Base-by-base conservation (phyloP, 1,140 invertebrate species). In the Lepidurus apus region DNA sequence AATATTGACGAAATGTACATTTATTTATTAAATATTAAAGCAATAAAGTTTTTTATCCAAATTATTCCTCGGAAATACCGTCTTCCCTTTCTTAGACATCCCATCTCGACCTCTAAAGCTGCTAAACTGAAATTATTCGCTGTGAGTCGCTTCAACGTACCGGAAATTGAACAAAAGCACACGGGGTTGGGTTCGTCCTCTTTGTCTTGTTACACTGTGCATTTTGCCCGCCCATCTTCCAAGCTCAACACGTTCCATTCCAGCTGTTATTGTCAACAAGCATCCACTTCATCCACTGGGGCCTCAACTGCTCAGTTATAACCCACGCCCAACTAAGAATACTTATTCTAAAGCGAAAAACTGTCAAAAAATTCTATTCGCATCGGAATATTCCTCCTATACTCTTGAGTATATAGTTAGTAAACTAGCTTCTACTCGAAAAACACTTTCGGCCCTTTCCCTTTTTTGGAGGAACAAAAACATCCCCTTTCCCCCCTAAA, bases 171-270 rank as follows among this genome's bases (percentile, higher is more conserved):
- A 65, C 53, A 65, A 65, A 65, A 65, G 53, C 53, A 7, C 9
- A 17, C 53, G 53, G 53, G 53, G 53, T 65, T 65, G 53, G 53
- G 53, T n/a, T 65, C 53, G n/a, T 17, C 21, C 53, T 13, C 53
- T 11, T 65, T 65, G 53, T 65, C 21, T 65, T 65, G 53, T 65
- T 65, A 65, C 53, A 21, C 53, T 65, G 53, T 65, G 53, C 53
- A 21, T 65, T 65, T 65, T 65, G 4, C 53, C 53, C 17, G 53
- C 21, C 9, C 53, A 21, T 65, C 53, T 65, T 65, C 53, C 17
- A 65, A 13, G 21, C 21, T 13, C 10, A 7, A 65, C 34, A 34
- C 34, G 53, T 17, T 65, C 53, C 53, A 65, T 21, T 65, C 53
- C 53, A 65, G 53, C 53, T 65, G 53, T 65, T 65, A 17, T 65